These are phyloP conservation scores for Gymnothorax javanicus DNA, from an alignment of 2,797 vertebrate genomes.

Conservation along the genomic window DNA sequence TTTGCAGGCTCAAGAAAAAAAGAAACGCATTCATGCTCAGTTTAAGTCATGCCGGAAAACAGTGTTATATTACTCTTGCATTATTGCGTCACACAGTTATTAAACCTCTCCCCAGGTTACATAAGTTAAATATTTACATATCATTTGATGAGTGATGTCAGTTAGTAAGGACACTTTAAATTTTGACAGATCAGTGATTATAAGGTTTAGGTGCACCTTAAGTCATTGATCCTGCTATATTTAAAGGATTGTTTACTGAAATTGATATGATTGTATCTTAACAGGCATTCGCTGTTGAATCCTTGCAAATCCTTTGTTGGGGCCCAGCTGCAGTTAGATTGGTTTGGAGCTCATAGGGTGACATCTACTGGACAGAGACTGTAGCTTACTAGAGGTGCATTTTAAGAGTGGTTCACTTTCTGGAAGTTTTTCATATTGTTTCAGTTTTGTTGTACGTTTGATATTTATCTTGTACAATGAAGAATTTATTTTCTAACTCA, in stretches of 20 bases:
- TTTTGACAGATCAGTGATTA: background rate
- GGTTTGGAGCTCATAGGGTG: slow-evolving; percentile 39
- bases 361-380: slow-evolving; percentile 57
- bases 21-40: background rate
- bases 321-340: slow-evolving; percentile 1
- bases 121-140: background rate
- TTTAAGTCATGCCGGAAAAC: background rate
- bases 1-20: background rate
- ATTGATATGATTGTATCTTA: background rate
- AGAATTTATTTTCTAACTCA: background rate
- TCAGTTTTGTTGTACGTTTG: background rate
- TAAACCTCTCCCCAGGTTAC: background rate
- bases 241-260: background rate
- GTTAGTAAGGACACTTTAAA: background rate
- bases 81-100: background rate
- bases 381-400: background rate
- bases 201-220: background rate
- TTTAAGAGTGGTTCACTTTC: background rate
- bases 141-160: background rate
- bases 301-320: background rate
- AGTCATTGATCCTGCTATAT: background rate
- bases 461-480: background rate
- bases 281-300: background rate
- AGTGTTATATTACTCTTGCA: background rate
- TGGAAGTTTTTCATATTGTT: background rate